Evolutionary conservation across 2,888 invertebrate species (phyloP).

Genomic region (Catonia carolina): DNA sequence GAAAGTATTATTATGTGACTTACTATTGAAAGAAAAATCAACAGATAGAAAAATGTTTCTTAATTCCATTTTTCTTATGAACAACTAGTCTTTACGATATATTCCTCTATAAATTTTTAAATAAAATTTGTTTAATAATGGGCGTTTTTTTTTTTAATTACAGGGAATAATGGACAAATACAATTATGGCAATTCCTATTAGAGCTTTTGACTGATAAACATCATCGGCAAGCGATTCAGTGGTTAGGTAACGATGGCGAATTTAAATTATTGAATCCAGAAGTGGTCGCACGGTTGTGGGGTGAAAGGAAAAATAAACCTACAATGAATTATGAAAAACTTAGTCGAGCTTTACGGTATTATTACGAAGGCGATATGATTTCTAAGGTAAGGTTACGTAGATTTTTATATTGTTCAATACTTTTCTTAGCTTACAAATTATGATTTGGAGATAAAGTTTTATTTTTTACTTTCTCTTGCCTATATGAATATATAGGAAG

Average conservation of each 20-base stretch:
- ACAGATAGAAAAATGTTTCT: no score
- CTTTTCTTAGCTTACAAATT: no score
- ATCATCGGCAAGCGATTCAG: slow-evolving; percentile 69
- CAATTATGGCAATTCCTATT: slow-evolving; percentile 88
- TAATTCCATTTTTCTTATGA: no score
- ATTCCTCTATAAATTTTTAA: no score
- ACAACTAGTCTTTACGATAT: no score
- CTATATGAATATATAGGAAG: no score
- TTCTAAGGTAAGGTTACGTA: slow-evolving; percentile 63
- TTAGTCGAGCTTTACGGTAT: slow-evolving; percentile 78
- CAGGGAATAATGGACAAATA: slow-evolving; percentile 75
- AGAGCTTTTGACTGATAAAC: slow-evolving; percentile 75
- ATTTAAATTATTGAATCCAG: slow-evolving; percentile 78
- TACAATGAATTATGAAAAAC: slow-evolving; percentile 89
- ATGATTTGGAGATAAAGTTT: no score
- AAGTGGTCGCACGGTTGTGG: slow-evolving; percentile 80
- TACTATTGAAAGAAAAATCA: no score
- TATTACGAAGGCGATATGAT: slow-evolving; percentile 95
- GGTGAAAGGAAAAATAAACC: slow-evolving; percentile 88
- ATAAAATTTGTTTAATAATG: no score
- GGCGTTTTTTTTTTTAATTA: no score
- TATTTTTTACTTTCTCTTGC: no score
- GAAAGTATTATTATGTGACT: no score
- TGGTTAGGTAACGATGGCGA: slow-evolving; percentile 85
- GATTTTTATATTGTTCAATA: not conserved